A percentile compares a stretch with the other conserved stretches of the same genome.
Conservation (phyloP, 2,113 vertebrate genomes). For the Semnornis frantzii region DNA sequence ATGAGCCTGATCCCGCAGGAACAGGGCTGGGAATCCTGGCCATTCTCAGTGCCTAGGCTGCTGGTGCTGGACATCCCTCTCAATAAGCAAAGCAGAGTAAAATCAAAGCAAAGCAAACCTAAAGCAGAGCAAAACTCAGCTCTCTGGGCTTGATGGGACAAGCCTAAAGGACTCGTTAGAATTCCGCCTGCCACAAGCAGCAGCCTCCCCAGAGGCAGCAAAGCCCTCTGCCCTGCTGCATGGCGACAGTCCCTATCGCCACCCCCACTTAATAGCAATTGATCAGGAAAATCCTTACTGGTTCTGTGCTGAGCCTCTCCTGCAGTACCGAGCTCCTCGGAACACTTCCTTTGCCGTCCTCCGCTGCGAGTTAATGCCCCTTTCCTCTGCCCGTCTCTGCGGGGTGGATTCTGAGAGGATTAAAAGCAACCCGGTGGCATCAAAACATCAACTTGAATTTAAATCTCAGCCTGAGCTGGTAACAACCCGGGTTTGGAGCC, state of each 20-base stretch:
- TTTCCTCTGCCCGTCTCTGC: background rate
- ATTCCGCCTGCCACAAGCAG: background rate
- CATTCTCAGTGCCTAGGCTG: background rate
- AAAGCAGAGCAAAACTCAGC: background rate
- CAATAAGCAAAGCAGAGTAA: background rate
- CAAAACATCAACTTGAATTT: conserved; percentile 59
- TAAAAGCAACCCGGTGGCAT: conserved; percentile 32
- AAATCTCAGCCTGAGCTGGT: conserved; percentile 53
- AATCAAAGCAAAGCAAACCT: background rate
- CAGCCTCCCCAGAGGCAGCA: background rate
- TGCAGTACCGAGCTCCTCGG: background rate
- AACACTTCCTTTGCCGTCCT: background rate
- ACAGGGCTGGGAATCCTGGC: background rate
- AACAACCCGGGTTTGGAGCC: conserved; percentile 21
- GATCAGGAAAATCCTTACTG: conserved; percentile 34
- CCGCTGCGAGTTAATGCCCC: background rate
- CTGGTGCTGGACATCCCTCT: background rate
- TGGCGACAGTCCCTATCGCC: accelerated
- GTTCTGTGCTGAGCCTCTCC: background rate
- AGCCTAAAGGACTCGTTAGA: background rate
- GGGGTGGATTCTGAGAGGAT: conserved; percentile 42
- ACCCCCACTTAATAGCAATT: background rate
- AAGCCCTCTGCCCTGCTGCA: background rate
- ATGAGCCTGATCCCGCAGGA: background rate
- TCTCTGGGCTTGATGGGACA: background rate